Evolutionary conservation across 2,797 vertebrate species (phyloP), one percentile per base, ranked within the genome.

Genomic region (Enteromius viviparus): DNA sequence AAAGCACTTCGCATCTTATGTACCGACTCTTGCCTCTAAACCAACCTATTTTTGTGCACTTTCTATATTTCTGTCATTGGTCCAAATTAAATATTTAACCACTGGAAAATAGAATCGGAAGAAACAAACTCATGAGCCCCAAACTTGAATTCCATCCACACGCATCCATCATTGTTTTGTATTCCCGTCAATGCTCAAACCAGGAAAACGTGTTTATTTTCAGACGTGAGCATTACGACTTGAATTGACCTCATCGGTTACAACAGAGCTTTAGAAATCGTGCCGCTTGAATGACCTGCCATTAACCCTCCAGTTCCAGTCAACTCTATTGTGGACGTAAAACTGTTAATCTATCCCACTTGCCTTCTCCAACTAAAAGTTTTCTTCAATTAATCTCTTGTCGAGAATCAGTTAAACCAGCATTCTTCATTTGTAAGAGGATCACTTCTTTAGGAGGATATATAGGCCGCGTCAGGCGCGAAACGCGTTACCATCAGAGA

Each of bases 401-500:
- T 78, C 65, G 21, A 34, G 26, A 78, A 78, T 64, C 26, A 26
- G 65, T 78, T 71, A 62, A 60, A 32, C 34, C 1, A 23, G 75
- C 75, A 78, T 70, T 78, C 21, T 70, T 83, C 51, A 70, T 71
- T 29, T 83, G 75, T 77, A 77, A 78, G 40, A 6, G 40, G 75
- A 83, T 69, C 65, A 37, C 53, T 77, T 78, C 66, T 83, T 83
- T 60, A 69, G 65, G 51, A 78, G 65, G 26, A 12, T 42, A 55
- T 53, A 65, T 2, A 76, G 72, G 91, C 91, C 83, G 88, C 80
- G 86, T 87, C 89, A 15, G 45, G 60, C 19, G 17, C 79, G 53
- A 81, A 81, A 65, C 45, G 87, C 86, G 79, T 82, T 85, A 87
- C 89, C 92, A 90, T 85, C 75, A 86, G 90, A 92, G 90, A 87